phyloP scores from a whole-genome alignment of 2,113 vertebrate species.

The Nycticorax nycticorax region DNA sequence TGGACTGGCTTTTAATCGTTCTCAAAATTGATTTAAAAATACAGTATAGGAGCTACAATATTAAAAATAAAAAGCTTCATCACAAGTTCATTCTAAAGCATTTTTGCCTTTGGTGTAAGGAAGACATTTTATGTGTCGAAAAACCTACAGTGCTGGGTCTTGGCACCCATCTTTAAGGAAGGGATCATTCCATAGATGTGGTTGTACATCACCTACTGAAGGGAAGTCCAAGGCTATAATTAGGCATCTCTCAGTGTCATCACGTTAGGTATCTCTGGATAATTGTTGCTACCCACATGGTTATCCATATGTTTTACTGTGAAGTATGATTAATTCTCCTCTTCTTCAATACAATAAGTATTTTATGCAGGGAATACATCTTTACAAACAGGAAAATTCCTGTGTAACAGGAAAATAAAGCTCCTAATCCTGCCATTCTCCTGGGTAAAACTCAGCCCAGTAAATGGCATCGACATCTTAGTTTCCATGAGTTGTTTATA shows the following conservation, averaged over 20 bases:
- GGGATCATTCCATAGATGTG: background rate
- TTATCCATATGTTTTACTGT: conserved; percentile 5
- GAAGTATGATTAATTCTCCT: background rate
- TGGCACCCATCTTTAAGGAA: background rate
- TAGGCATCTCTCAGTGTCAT: background rate
- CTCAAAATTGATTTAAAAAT: background rate
- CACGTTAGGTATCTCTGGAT: background rate
- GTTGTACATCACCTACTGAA: background rate
- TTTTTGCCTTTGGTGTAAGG: background rate
- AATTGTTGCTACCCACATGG: conserved; percentile 38
- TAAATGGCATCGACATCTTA: background rate
- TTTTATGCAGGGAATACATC: background rate
- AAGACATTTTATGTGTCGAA: background rate
- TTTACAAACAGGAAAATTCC: background rate
- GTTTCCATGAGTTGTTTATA: background rate
- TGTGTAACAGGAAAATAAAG: background rate
- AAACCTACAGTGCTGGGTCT: background rate
- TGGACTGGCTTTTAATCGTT: background rate
- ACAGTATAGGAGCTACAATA: background rate
- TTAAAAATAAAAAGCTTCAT: background rate
- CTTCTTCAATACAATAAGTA: background rate
- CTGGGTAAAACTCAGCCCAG: background rate
- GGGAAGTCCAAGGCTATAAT: conserved; percentile 35
- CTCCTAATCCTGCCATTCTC: background rate
- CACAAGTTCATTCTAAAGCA: background rate